A percentile compares a stretch with the other conserved stretches of the same genome.
Evolutionary conservation across 2,113 vertebrate genomes (phyloP).

Genomic region (Trichomycterus rosablanca): DNA sequence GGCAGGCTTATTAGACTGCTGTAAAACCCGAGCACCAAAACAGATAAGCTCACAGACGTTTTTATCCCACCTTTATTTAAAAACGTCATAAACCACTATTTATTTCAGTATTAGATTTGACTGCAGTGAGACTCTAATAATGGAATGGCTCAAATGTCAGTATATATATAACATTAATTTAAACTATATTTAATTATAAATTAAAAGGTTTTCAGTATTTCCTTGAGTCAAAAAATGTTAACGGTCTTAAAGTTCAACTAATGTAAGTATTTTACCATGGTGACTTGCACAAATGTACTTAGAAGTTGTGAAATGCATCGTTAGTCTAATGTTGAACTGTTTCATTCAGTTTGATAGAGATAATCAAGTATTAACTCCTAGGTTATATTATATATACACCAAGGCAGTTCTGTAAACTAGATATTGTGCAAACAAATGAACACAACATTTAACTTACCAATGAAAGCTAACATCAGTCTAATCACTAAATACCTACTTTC

Average conservation of each 20-base stretch:
- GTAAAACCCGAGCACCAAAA: too few species aligned
- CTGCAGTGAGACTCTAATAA: too few species aligned
- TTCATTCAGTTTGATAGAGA: conserved; percentile 40
- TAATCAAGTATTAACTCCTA: conserved; percentile 40
- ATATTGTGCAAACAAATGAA: conserved; percentile 43
- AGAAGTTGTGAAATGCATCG: conserved; percentile 46
- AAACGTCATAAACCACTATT: too few species aligned
- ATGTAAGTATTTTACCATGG: conserved; percentile 36
- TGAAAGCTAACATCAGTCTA: conserved; percentile 32
- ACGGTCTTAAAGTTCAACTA: conserved; percentile 22
- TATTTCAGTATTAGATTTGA: too few species aligned
- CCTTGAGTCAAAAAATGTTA: background rate
- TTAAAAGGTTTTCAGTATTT: too few species aligned
- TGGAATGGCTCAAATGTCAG: too few species aligned
- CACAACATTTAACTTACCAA: conserved; percentile 35
- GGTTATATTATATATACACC: conserved; percentile 39
- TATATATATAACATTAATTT: too few species aligned
- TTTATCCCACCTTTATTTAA: too few species aligned
- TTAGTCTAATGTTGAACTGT: conserved; percentile 40
- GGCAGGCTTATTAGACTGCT: too few species aligned
- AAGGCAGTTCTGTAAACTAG: conserved; percentile 42
- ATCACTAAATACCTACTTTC: conserved; percentile 19
- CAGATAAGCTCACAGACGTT: too few species aligned
- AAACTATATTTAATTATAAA: too few species aligned
- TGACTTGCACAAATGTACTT: conserved; percentile 46